Evolutionary conservation across 2,113 vertebrate genomes (phyloP).

Genomic region (Cranoglanis bouderius): DNA sequence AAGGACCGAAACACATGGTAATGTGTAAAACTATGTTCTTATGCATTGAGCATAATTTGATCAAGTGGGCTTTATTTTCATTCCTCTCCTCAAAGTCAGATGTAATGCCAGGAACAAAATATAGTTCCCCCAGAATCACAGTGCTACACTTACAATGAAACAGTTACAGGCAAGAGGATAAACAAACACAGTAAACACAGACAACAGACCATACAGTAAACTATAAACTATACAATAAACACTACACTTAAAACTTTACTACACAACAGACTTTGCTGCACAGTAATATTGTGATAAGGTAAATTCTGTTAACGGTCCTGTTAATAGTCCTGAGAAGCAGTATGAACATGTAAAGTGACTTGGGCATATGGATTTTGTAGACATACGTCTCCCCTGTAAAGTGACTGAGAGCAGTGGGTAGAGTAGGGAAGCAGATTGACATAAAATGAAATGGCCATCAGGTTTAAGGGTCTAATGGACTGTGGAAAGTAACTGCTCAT

Average conservation of each 20-base stretch:
- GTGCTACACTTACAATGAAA: background rate
- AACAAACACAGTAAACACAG: background rate
- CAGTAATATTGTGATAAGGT: background rate
- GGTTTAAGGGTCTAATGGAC: conserved; percentile 1
- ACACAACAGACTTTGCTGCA: background rate
- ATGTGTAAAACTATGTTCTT: background rate
- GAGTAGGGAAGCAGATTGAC: background rate
- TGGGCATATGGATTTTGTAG: background rate
- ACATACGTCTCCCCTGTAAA: background rate
- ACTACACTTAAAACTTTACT: background rate
- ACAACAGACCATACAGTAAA: background rate
- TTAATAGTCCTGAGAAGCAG: background rate
- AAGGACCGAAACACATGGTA: background rate
- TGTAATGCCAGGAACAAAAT: background rate
- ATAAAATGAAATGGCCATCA: background rate
- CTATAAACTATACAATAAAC: background rate
- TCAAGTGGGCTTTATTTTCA: background rate
- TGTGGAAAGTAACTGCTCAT: background rate
- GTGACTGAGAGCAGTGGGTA: too few relatives aligned
- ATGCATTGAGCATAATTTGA: background rate
- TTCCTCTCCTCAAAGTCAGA: background rate
- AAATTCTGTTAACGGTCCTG: background rate
- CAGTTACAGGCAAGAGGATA: background rate
- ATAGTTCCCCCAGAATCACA: background rate
- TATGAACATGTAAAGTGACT: too few relatives aligned